A percentile compares a stretch with the other conserved stretches of the same genome.
Conservation (phyloP, 1,140 invertebrate genomes). For the Brevipalpus yothersi region DNA sequence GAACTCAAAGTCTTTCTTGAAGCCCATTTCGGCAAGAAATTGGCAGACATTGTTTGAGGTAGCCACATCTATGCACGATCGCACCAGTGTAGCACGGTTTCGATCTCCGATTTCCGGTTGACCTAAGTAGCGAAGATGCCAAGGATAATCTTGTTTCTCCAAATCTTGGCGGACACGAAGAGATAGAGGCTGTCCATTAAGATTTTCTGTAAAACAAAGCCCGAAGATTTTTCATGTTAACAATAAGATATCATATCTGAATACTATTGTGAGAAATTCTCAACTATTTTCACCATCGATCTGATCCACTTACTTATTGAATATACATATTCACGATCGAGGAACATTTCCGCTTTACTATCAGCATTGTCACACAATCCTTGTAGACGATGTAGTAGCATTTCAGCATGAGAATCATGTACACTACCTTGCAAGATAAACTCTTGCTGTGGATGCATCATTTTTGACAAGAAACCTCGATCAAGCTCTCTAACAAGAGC, state of each 20-base stretch:
- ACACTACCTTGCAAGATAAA: slow-evolving; percentile 75
- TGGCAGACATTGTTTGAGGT: slow-evolving; percentile 66
- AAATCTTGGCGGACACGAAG: slow-evolving; percentile 14
- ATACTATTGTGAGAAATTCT: too few relatives aligned
- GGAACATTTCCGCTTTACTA: slow-evolving; percentile 49
- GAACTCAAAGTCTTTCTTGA: slow-evolving; percentile 61
- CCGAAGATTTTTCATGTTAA: too few relatives aligned
- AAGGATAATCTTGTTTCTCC: slow-evolving; percentile 18
- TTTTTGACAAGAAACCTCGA: too few relatives aligned
- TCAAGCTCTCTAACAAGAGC: too few relatives aligned
- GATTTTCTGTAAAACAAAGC: not conserved
- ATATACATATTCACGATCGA: slow-evolving; percentile 42
- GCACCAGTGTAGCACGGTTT: slow-evolving; percentile 57
- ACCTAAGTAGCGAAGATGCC: slow-evolving; percentile 39
- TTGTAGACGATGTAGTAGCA: slow-evolving; percentile 63
- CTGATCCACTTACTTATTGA: slow-evolving; percentile 17
- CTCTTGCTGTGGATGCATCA: slow-evolving; percentile 29
- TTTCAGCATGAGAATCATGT: slow-evolving; percentile 65
- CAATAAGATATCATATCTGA: too few relatives aligned
- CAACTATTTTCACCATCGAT: too few relatives aligned
- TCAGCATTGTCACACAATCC: slow-evolving; percentile 86
- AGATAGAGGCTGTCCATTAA: not conserved
- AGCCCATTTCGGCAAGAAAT: slow-evolving; percentile 70
- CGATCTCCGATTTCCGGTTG: slow-evolving; percentile 69
- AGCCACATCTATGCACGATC: slow-evolving; percentile 71